Evolutionary conservation across 1,140 invertebrate genomes (phyloP), one percentile per base, ranked within the genome.

Genomic region (Papilio glaucus): DNA sequence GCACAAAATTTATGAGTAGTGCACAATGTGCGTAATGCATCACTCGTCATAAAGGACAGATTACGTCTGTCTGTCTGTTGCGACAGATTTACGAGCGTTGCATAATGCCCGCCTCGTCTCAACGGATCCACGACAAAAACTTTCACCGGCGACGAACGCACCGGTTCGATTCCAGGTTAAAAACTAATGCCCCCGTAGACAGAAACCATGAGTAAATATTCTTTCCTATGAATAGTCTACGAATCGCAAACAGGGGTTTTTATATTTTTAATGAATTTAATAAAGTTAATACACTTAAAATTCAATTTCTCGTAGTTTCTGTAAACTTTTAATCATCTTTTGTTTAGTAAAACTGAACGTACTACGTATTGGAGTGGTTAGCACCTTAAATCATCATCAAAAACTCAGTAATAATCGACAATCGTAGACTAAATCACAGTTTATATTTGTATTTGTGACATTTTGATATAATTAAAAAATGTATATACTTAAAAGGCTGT

Each of bases 41-140:
- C 87, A 90, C 84, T 83, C 87, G 85, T 90, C 87, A 89, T 88
- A 88, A 89, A 85, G 83, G 82, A 81, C 81, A 88, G 88, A 90
- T 90, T 90, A 90, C 76, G 77, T 77, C 82, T 83, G 85, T 84
- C 85, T 72, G 45, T 57, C 49, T 53, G 57, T 29, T 61, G 60
- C 45, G 86, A 84, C 84, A 88, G 84, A 90, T 90, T 90, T 90
- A 90, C 80, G 86, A 82, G 63, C 75, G 76, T 84, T 82, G 79
- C 85, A 90, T 86, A 90, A 90, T 86, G 80, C 29, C 6, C 69
- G 62, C 76, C 75, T 73, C 73, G 60, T 71, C 61, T 39, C 45
- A 65, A 65, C 49, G 39, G 53, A 33, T 60, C 26, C 18, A 49
- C 41, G 42, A 77, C 62, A 73, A 68, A 73, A 73, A 73, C 45